Evolutionary conservation across 2,113 vertebrate genomes (phyloP), one percentile per base, ranked within the genome.

Genomic region (Tupaia chinensis): DNA sequence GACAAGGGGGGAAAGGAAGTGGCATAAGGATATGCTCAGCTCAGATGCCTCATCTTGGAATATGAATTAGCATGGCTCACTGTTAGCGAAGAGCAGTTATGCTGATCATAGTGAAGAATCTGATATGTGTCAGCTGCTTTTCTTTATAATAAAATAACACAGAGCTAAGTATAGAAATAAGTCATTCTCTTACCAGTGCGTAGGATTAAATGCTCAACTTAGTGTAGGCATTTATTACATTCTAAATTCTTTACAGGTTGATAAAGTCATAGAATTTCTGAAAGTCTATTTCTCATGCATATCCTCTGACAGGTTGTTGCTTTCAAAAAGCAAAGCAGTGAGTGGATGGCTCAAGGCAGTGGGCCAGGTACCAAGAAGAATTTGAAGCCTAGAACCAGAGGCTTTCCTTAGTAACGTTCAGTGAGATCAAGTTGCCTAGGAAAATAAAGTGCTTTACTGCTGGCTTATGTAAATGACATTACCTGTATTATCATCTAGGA

Each of bases 191-290:
- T 87, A 80, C 9, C 20, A 68, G 34, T 25, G n/a, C 23, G 54
- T 93, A 66, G 63, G 70, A 54, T 96, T 88, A 88, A 87, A 92
- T 56, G 72, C 8, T 91, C 60, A 44, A n/a, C 61, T 87, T 69
- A 32, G 16, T 72, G 68, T 79, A 78, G n/a, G 34, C 25, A 85
- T 77, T 69, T 70, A 61, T 87, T 91, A 54, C 25, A n/a, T 80
- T 87, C 72, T 88, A 54, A 25, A 87, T 80, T 76, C 53, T 87
- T 94, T 9, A 60, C 25, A 23, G 27, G 1, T 60, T 60, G 63
- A 23, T 73, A 76, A 80, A 77, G 77, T 87, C 20, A 27, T 58
- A 61, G 56, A 68, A 82, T 93, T 96, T 93, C 60, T 80, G 16
- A 61, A 93, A 85, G 82, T 53, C 0, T 83, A 69, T 82, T 91